Base-by-base conservation (phyloP, 2,797 vertebrate species). In the Syngnathus rostellatus region DNA sequence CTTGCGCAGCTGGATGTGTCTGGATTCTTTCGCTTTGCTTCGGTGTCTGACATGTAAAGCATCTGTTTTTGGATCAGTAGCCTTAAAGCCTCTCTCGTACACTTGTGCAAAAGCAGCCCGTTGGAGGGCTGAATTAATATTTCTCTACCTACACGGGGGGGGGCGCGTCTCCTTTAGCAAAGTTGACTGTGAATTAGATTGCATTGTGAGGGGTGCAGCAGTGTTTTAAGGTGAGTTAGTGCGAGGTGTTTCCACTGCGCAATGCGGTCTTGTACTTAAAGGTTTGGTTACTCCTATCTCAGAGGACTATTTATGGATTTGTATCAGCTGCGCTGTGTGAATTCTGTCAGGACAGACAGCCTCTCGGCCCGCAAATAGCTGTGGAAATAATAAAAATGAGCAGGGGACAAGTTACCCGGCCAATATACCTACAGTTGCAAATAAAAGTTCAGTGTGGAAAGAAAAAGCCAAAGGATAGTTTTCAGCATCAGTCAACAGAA, bases 271-370 rank as follows among this genome's bases (percentile, higher is more conserved):
- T 75, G 75, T 84, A 69, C 74, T 78, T 78, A 74, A 74, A 81
- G 84, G 79, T 84, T 87, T 73, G 77, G 82, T 86, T 88, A 84
- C 86, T 83, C 70, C 78, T 87, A 86, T 88, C 84, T 85, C 82
- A 72, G 81, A 77, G 83, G 78, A 83, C 85, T 91, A 90, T 91
- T 91, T 91, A 87, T 90, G 89, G 90, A 77, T 68, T 84, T 81
- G 78, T 84, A 88, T 89, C 85, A 86, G 85, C 85, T 89, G 88
- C 82, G 83, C 83, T 60, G 73, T 75, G 80, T 70, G 83, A 86
- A 77, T 86, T 83, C 87, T 83, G 86, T 85, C 82, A 88, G 83
- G 84, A 80, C 83, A 87, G 81, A 76, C 81, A 75, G 80, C 76
- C 76, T 85, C 80, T 73, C 60, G 41, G 72, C 73, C 80, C 77